A percentile compares a stretch with the other conserved stretches of the same genome.
Conservation (phyloP, 1,140 invertebrate species). For the Phthorimaea operculella region DNA sequence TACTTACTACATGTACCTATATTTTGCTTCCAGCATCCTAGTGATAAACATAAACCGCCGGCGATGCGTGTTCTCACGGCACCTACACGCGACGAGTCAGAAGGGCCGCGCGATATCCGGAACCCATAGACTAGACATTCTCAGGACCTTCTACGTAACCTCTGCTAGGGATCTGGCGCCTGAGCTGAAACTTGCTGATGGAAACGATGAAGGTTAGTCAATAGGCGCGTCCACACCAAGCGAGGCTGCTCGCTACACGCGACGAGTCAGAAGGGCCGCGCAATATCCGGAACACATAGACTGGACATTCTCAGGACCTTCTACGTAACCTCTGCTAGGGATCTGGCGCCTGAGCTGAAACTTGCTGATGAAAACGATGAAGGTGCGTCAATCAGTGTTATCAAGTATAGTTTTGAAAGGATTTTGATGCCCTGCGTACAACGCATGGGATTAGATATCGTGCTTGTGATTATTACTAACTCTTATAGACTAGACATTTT, state of each 20-base stretch:
- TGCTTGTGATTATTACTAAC: too few relatives aligned
- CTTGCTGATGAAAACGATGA: slow-evolving; percentile 24
- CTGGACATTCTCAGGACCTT: slow-evolving; percentile 79
- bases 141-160: slow-evolving; percentile 79
- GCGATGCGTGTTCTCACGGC: slow-evolving; percentile 77
- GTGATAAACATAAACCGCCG: slow-evolving; percentile 73
- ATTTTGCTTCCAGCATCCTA: slow-evolving; percentile 71
- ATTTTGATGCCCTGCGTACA: too few relatives aligned
- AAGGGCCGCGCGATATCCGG: slow-evolving; percentile 65
- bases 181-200: slow-evolving; percentile 30
- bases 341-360: slow-evolving; percentile 41
- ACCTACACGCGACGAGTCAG: slow-evolving; percentile 63
- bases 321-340: slow-evolving; percentile 70
- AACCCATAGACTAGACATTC: slow-evolving; percentile 74
- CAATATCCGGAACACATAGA: slow-evolving; percentile 69
- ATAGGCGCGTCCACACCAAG: too few relatives aligned
- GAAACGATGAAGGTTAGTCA: slow-evolving; percentile 19
- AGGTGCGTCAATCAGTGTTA: too few relatives aligned
- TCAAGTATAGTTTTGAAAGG: too few relatives aligned
- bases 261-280: slow-evolving; percentile 58
- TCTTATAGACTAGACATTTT: too few relatives aligned
- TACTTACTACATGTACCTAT: background rate
- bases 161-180: slow-evolving; percentile 45
- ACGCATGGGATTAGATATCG: too few relatives aligned
- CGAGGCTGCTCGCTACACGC: too few relatives aligned